Conservation (phyloP, 35 echinoderm and acorn worm genomes). For the Ptychodera flava region DNA sequence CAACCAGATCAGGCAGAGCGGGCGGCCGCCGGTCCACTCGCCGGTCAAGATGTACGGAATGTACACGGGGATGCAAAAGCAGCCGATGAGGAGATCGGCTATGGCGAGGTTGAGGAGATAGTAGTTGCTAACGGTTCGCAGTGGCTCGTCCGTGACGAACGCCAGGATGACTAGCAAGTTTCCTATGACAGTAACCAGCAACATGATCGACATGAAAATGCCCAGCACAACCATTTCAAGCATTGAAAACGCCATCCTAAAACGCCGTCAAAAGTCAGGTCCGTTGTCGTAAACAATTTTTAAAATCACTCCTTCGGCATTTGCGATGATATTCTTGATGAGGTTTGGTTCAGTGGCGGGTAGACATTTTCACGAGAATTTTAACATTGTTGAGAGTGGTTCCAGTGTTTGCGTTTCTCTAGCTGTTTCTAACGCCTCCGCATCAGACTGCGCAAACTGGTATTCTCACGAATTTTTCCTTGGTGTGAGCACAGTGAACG, state of each 20-base stretch:
- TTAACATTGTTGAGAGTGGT: no score
- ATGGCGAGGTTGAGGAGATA: slow-evolving; percentile 61
- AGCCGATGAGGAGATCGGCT: slow-evolving; percentile 47
- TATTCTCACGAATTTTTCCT: no score
- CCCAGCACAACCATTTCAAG: background rate
- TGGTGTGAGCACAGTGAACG: no score
- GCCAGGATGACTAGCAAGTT: slow-evolving; percentile 45
- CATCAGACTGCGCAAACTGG: no score
- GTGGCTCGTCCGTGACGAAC: slow-evolving; percentile 25
- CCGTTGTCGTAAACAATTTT: no score
- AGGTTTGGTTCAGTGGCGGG: no score
- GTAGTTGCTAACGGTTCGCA: slow-evolving; percentile 45
- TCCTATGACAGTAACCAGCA: slow-evolving; percentile 4
- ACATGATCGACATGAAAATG: background rate
- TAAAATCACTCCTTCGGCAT: no score
- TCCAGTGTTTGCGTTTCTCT: no score
- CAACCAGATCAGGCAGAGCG: background rate
- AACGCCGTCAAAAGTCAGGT: no score
- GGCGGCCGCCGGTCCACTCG: background rate
- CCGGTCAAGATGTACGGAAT: background rate
- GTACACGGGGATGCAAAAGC: background rate
- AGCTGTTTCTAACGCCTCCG: no score
- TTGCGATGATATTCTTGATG: no score
- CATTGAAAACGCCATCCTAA: background rate
- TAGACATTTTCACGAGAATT: no score